Base-by-base conservation (phyloP, 2,113 vertebrate species). In the Pterocles orientalis region DNA sequence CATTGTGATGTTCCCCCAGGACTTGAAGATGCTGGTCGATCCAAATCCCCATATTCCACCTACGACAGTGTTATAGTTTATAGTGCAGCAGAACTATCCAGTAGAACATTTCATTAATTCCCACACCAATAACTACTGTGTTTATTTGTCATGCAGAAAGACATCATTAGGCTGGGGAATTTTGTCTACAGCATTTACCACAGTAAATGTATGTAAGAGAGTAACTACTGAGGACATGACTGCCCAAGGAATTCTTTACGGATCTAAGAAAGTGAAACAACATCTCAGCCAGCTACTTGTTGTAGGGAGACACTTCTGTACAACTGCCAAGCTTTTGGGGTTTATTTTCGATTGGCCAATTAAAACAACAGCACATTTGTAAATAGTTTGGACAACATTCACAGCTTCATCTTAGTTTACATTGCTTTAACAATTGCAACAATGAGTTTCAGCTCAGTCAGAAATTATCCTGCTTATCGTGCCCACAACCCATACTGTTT, bases 41-140 rank as follows among this genome's bases (percentile, higher is more conserved):
- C 98, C 95, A 99, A 92, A 80, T 99, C 98, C 9, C 99, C 98
- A 43, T 98, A 98, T 95, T 99, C 99, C 51, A 99, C 98, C 98
- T 99, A 91, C 23, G 47, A 82, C 19, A 94, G 80, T 0, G 3
- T 92, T 53, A 83, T 5, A 25, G 31, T 53, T 95, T 62, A 71
- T 25, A 83, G n/a, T 36, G 10, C 60, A 92, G 62, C 33, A 86
- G 41, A 86, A 76, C n/a, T 25, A 41, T 4, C n/a, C 28, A 86
- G 25, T 18, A 72, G 31, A 90, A 73, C 45, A 47, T 75, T 54
- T 39, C 47, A 60, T 34, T 9, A 77, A 71, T 62, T 81, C 43
- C 64, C 53, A 31, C 39, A 45, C 47, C 6, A 2, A 3, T 62
- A 80, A 62, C 41, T 62, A 50, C n/a, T 33, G 26, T 72, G 45